These are phyloP conservation scores for Dipus sagitta DNA, from an alignment of 2,797 vertebrate species.

Conservation along the genomic window DNA sequence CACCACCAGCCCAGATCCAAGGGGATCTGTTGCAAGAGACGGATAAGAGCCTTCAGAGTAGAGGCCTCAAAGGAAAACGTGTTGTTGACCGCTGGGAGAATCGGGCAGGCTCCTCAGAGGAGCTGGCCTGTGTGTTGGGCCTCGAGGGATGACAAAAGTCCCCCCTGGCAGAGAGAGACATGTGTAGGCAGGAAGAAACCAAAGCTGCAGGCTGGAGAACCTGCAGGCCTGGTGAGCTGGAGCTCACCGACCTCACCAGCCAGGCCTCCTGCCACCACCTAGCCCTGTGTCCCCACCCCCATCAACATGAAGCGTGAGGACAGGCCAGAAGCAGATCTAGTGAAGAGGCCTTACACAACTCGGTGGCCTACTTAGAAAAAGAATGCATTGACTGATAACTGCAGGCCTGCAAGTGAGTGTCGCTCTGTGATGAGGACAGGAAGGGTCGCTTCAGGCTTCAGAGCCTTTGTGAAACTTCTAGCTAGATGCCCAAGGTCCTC, in stretches of 20 bases:
- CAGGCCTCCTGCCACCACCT: rapidly evolving
- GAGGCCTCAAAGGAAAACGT: background rate
- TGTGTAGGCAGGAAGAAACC: background rate
- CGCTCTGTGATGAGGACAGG: background rate
- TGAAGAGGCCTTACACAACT: background rate
- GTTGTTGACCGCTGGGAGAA: background rate
- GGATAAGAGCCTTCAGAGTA: background rate
- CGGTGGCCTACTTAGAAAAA: background rate
- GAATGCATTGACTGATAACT: conserved; percentile 20
- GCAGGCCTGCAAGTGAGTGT: background rate
- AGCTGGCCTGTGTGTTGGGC: background rate
- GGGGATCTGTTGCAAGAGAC: background rate
- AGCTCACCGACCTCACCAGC: background rate
- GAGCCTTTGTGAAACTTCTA: background rate
- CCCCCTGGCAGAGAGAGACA: background rate
- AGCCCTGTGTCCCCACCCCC: background rate
- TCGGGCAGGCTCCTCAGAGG: background rate
- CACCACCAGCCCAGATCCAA: background rate
- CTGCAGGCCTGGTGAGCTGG: background rate
- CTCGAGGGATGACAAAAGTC: background rate
- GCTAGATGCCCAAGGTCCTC: background rate
- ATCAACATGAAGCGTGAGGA: rapidly evolving
- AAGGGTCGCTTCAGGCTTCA: background rate
- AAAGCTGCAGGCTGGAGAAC: background rate
- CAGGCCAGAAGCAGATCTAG: background rate